Evolutionary conservation across 2,888 invertebrate genomes (phyloP).

Genomic region (Oxyscelio sp.): DNA sequence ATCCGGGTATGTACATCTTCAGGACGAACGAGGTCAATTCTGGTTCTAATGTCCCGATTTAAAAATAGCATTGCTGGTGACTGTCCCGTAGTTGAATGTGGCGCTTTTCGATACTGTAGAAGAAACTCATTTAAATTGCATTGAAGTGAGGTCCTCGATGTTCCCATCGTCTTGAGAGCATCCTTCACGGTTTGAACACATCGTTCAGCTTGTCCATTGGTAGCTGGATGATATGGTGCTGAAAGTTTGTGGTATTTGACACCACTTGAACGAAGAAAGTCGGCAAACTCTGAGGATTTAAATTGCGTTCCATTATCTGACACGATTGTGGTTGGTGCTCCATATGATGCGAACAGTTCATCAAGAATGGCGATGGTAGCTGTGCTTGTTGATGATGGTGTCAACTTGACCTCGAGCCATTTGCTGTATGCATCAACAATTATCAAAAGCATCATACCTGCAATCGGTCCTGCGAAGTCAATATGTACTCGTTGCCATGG

Average conservation of each 20-base stretch:
- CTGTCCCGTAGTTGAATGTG: constrained; percentile 67
- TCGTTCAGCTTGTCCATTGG: constrained; percentile 54
- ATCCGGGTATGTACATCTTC: neutral
- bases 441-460: constrained; percentile 33
- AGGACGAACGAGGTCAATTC: constrained; percentile 65
- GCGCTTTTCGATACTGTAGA: constrained; percentile 40
- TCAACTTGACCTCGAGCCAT: constrained; percentile 44
- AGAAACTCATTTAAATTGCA: constrained; percentile 36
- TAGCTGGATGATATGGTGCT: constrained; percentile 56
- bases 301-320: constrained; percentile 66
- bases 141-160: constrained; percentile 2
- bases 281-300: constrained; percentile 55
- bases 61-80: constrained; percentile 75
- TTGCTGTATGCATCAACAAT: constrained; percentile 44
- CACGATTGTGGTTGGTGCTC: constrained; percentile 56
- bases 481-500: too few species aligned
- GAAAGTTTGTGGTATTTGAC: constrained; percentile 46
- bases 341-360: constrained; percentile 54
- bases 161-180: constrained; percentile 19
- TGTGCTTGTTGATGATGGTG: constrained; percentile 18
- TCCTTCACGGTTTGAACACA: constrained; percentile 49
- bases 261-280: constrained; percentile 20
- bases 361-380: constrained; percentile 27
- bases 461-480: too few species aligned
- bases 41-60: constrained; percentile 67